Evolutionary conservation across 2,888 invertebrate genomes (phyloP).

Genomic region (Hirtodrosophila trivittata): DNA sequence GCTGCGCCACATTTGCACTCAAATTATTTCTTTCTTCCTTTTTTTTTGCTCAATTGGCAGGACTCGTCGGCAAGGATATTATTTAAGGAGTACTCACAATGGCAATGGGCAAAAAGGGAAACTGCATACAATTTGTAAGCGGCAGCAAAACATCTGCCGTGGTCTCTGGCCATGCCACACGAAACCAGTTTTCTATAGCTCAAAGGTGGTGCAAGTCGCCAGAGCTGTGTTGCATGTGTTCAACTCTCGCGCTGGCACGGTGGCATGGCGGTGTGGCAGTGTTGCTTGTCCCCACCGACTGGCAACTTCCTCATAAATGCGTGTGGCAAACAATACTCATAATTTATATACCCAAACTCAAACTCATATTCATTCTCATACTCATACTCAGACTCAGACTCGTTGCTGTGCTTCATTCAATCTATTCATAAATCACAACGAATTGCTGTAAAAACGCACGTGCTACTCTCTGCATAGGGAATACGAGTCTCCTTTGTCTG

Average conservation of each 20-base stretch:
- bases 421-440: not conserved
- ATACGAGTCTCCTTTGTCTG: too few relatives aligned
- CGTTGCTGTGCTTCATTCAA: not conserved
- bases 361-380: conserved; percentile 13
- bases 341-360: conserved; percentile 23
- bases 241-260: not conserved
- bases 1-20: conserved; percentile 24
- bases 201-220: conserved; percentile 6
- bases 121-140: conserved; percentile 21
- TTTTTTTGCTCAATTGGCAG: conserved; percentile 17
- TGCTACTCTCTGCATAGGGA: too few relatives aligned
- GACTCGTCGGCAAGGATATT: conserved; percentile 35
- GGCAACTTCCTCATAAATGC: conserved; percentile 13
- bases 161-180: conserved; percentile 24
- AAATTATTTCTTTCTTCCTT: not conserved
- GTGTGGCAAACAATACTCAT: conserved; percentile 40
- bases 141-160: conserved; percentile 46
- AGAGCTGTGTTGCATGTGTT: conserved; percentile 10
- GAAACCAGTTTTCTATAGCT: conserved; percentile 43
- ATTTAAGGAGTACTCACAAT: not conserved
- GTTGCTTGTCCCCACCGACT: not conserved
- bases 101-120: conserved; percentile 10
- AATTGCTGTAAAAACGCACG: too few relatives aligned
- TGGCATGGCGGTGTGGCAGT: not conserved
- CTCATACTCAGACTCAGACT: not conserved